These are phyloP conservation scores for Lamprologus callipterus DNA, from an alignment of 2,113 vertebrate species.

Conservation along the genomic window DNA sequence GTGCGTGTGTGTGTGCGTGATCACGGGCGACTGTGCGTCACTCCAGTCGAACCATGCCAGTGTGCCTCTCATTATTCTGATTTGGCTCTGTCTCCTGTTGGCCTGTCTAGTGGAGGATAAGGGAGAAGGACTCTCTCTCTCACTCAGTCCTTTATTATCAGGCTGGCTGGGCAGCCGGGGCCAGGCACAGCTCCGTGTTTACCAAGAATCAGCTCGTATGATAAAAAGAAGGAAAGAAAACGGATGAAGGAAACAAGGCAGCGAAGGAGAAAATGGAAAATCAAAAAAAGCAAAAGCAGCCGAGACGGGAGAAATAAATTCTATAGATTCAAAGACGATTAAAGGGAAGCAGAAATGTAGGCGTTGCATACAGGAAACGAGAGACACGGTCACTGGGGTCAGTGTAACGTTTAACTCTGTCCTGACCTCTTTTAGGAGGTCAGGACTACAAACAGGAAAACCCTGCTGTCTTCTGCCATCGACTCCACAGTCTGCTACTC, in stretches of 20 bases:
- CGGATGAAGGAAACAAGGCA: background rate
- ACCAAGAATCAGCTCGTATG: slow-evolving; percentile 39
- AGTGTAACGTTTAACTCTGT: slow-evolving; percentile 19
- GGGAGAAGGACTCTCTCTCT: slow-evolving; percentile 47
- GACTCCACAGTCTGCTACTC: slow-evolving; percentile 14
- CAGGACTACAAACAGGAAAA: background rate
- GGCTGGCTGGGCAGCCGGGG: slow-evolving; percentile 48
- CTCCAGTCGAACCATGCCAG: slow-evolving; percentile 56
- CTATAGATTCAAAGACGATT: background rate
- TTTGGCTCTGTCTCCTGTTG: slow-evolving; percentile 60
- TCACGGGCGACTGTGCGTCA: slow-evolving; percentile 48
- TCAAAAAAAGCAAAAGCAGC: background rate
- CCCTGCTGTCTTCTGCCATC: background rate
- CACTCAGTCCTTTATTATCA: slow-evolving; percentile 56
- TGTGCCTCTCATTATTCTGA: slow-evolving; percentile 73
- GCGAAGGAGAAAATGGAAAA: background rate
- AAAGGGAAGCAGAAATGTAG: background rate
- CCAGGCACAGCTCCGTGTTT: slow-evolving; percentile 43
- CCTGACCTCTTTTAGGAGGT: slow-evolving; percentile 26
- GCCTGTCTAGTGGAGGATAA: slow-evolving; percentile 60
- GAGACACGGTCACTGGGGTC: background rate
- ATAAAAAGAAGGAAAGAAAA: slow-evolving; percentile 14
- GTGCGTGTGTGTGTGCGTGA: rapidly evolving
- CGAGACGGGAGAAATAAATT: background rate
- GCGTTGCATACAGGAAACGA: background rate